Conservation (phyloP, 2,888 invertebrate genomes). For the Onchidella celtica region DNA sequence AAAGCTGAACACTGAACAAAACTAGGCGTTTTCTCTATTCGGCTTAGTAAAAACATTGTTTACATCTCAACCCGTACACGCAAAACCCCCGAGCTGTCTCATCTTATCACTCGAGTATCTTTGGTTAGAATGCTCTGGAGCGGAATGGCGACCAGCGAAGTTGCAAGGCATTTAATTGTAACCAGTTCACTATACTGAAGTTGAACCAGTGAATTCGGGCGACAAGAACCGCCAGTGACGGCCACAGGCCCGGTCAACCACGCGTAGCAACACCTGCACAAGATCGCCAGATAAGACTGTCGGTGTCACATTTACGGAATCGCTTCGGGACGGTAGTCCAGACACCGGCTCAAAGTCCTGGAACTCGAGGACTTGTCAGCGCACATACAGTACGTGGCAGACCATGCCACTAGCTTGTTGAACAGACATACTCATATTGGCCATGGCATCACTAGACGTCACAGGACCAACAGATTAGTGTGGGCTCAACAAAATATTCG, state of each 20-base stretch:
- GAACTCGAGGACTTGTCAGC: neutral
- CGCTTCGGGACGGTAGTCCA: neutral
- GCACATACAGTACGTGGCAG: neutral
- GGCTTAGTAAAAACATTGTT: too few relatives aligned
- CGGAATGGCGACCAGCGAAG: constrained; percentile 1
- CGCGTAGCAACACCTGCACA: neutral
- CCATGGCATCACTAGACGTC: constrained; percentile 11
- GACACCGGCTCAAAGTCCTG: neutral
- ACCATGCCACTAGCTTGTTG: neutral
- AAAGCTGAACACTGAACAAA: too few relatives aligned
- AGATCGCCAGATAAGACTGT: neutral
- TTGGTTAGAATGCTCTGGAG: neutral
- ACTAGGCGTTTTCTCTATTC: too few relatives aligned
- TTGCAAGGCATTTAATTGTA: neutral
- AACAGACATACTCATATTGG: neutral
- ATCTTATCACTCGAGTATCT: neutral
- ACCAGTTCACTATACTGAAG: neutral
- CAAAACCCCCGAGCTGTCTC: neutral
- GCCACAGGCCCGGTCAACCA: neutral
- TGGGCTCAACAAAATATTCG: neutral
- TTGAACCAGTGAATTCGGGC: neutral
- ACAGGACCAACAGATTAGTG: neutral
- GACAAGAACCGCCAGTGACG: constrained; percentile 3
- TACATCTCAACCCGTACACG: too few relatives aligned
- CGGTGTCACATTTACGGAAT: neutral